A percentile compares a stretch with the other conserved stretches of the same genome.
Conservation (phyloP, 1,140 invertebrate species). For the Periplaneta americana region DNA sequence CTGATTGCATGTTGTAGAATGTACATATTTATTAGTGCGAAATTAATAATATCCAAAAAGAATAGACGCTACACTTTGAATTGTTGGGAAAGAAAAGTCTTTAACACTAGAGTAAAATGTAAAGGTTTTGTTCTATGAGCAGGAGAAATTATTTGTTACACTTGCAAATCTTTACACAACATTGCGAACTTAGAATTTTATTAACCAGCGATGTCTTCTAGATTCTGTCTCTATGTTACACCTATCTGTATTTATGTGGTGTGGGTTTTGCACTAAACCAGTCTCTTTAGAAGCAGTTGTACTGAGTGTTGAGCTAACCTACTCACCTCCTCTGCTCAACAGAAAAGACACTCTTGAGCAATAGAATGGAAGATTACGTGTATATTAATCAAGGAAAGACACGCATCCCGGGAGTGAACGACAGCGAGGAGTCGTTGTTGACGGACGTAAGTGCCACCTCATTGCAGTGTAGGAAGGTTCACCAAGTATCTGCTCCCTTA, state of each 20-base stretch:
- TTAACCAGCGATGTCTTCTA: not conserved
- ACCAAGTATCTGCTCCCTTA: no score
- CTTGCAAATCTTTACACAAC: no score
- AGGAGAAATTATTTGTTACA: no score
- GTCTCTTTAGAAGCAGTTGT: not conserved
- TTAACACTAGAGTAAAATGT: no score
- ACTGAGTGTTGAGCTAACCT: not conserved
- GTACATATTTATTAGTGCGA: no score
- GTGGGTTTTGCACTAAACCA: not conserved
- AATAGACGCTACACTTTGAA: no score
- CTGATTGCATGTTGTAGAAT: no score
- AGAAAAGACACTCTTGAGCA: slow-evolving; percentile 78
- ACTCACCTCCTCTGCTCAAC: slow-evolving; percentile 28
- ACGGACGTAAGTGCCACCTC: slow-evolving; percentile 91
- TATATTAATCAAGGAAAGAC: slow-evolving; percentile 89
- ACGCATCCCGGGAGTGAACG: slow-evolving; percentile 90
- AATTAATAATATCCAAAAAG: no score
- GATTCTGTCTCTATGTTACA: not conserved
- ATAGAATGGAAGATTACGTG: slow-evolving; percentile 79
- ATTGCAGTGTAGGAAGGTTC: not conserved
- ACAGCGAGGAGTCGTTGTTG: slow-evolving; percentile 81
- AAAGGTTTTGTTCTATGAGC: no score
- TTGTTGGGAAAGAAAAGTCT: no score
- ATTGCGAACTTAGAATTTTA: no score
- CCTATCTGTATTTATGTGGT: not conserved